A percentile compares a stretch with the other conserved stretches of the same genome.
phyloP scores from a whole-genome alignment of 2,888 invertebrate genomes.

The Spilosoma lubricipeda region DNA sequence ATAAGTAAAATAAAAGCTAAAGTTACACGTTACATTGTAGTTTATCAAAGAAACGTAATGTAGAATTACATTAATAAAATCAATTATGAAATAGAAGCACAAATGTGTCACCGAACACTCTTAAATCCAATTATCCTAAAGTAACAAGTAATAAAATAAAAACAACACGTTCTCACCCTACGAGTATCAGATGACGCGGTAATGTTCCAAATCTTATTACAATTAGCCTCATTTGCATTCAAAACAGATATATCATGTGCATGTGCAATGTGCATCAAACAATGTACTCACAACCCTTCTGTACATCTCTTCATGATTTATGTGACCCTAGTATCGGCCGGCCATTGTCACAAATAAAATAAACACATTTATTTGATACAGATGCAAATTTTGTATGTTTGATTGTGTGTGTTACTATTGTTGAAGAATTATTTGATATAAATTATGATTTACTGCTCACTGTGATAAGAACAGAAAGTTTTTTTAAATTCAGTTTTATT shows the following conservation, averaged over 20 bases:
- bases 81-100: conserved; percentile 15
- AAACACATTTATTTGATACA: conserved; percentile 70
- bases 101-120: conserved; percentile 22
- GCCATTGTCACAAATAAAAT: conserved; percentile 65
- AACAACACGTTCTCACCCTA: conserved; percentile 42
- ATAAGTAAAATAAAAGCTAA: neutral
- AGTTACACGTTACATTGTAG: neutral
- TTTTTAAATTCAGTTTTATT: neutral
- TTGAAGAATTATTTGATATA: conserved; percentile 43
- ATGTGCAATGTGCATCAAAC: conserved; percentile 66
- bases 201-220: conserved; percentile 76
- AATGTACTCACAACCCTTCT: conserved; percentile 54
- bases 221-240: conserved; percentile 83
- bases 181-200: conserved; percentile 53
- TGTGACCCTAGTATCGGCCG: conserved; percentile 66
- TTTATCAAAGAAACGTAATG: neutral
- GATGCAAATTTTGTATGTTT: conserved; percentile 69
- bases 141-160: conserved; percentile 54
- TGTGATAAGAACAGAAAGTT: conserved; percentile 33
- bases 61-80: neutral
- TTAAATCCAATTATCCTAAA: conserved; percentile 30
- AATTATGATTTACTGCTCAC: conserved; percentile 45
- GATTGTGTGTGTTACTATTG: conserved; percentile 53
- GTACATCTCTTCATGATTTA: conserved; percentile 83
- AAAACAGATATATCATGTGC: conserved; percentile 76